These are phyloP conservation scores for Tragopan temminckii DNA, from an alignment of 2,797 vertebrate genomes.

Conservation along the genomic window DNA sequence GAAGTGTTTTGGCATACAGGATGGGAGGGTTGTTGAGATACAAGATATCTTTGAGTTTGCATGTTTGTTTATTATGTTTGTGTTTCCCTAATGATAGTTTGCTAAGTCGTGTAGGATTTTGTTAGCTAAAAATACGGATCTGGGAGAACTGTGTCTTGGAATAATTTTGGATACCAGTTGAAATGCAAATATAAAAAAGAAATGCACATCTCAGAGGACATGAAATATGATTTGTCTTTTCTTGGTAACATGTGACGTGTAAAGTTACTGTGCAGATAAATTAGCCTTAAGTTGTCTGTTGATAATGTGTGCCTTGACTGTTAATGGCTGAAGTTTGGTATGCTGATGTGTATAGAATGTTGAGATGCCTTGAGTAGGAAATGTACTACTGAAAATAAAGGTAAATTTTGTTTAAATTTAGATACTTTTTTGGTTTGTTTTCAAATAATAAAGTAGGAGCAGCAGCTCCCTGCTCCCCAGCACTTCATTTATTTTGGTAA, in stretches of 20 bases:
- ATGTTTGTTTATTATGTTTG: constrained; percentile 26
- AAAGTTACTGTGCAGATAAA: not conserved
- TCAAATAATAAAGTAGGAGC: not conserved
- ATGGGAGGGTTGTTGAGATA: constrained; percentile 52
- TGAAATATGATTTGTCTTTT: not conserved
- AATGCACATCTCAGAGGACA: not conserved
- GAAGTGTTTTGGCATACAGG: constrained; percentile 30
- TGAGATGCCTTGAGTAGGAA: not conserved
- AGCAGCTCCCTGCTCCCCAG: not conserved
- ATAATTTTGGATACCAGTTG: not conserved
- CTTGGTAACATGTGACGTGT: not conserved
- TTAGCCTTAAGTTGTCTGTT: not conserved
- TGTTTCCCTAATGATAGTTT: constrained; percentile 28
- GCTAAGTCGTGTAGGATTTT: constrained; percentile 35
- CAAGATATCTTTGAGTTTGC: constrained; percentile 40
- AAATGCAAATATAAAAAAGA: not conserved
- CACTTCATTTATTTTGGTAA: not conserved
- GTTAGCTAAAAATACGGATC: not conserved
- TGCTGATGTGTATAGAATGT: not conserved
- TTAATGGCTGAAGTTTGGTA: not conserved
- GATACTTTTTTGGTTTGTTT: not conserved
- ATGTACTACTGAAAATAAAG: not conserved
- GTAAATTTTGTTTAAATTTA: not conserved
- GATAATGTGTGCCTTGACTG: not conserved
- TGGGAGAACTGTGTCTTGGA: not conserved